Evolutionary conservation across 2,888 invertebrate genomes (phyloP), one percentile per base, ranked within the genome.

Genomic region (Agriopis leucophaearia): DNA sequence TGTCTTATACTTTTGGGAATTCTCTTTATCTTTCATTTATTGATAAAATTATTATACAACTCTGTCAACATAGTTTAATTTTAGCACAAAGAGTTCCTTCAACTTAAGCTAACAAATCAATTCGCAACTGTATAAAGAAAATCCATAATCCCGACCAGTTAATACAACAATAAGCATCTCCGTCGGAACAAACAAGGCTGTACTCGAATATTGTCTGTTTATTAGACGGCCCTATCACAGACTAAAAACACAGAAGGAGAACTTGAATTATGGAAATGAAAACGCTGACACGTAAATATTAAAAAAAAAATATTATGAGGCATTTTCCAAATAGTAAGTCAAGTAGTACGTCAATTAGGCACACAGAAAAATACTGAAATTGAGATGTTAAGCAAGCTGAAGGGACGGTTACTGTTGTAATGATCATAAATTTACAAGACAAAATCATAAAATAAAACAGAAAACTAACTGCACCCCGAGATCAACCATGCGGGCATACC

Each of bases 121-220:
- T 69, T 69, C 56, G 54, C 56, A 70, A 73, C 67, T 72, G 74
- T 70, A 78, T 74, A 73, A 71, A 76, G 76, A 81, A 81, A 74
- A 81, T 77, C 69, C 72, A 74, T 77, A 72, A 74, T 78, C 69
- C 74, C 73, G 74, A 78, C 78, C 79, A 78, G 83, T 81, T 82
- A 78, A 72, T 79, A 80, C 78, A 81, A 82, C 79, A 84, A 80
- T 76, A 82, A 73, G 72, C 77, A 81, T 78, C 83, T 76, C 77
- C 77, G 80, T 70, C 81, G 82, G 84, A 80, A 86, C 82, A 89
- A 89, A 88, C 85, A 89, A 75, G 80, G 78, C 80, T 82, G 82
- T 78, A 81, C 74, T 74, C 80, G 80, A 85, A 87, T 88, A 92
- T 89, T 89, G 89, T 91, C 91, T 89, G 90, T 91, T 90, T 93